phyloP scores from a whole-genome alignment of 2,113 vertebrate genomes.

The Bufo gargarizans region DNA sequence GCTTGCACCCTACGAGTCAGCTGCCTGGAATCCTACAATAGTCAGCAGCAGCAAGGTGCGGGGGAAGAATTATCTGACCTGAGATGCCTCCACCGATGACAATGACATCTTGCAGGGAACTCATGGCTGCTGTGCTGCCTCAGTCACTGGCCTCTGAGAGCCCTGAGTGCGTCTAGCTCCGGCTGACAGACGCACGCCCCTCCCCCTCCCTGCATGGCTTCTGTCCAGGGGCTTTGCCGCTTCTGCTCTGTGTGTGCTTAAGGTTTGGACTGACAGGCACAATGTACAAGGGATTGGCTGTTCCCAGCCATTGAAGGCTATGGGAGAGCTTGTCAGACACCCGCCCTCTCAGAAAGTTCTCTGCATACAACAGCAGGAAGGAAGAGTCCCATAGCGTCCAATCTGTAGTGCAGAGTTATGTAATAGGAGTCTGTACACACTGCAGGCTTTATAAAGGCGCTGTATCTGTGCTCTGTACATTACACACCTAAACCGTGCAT shows the following conservation, averaged over 20 bases:
- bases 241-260: not conserved
- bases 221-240: not conserved
- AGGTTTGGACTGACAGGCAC: not conserved
- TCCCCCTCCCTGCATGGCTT: not conserved
- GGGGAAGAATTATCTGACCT: conserved; percentile 12
- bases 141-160: not conserved
- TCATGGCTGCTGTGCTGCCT: conserved; percentile 28
- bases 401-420: too few relatives aligned
- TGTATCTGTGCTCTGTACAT: too few relatives aligned
- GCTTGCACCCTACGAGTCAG: too few relatives aligned
- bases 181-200: conserved; percentile 1
- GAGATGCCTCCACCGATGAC: conserved; percentile 54
- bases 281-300: conserved; percentile 3
- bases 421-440: too few relatives aligned
- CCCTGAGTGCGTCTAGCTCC: not conserved
- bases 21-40: too few relatives aligned
- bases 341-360: not conserved
- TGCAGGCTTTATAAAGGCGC: too few relatives aligned
- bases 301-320: not conserved
- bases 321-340: too few relatives aligned
- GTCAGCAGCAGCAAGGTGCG: too few relatives aligned
- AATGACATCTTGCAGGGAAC: conserved; percentile 37
- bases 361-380: not conserved
- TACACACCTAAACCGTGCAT: too few relatives aligned
- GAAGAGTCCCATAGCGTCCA: too few relatives aligned